Evolutionary conservation across 2,113 vertebrate genomes (phyloP).

Genomic region (Mixornis gularis): DNA sequence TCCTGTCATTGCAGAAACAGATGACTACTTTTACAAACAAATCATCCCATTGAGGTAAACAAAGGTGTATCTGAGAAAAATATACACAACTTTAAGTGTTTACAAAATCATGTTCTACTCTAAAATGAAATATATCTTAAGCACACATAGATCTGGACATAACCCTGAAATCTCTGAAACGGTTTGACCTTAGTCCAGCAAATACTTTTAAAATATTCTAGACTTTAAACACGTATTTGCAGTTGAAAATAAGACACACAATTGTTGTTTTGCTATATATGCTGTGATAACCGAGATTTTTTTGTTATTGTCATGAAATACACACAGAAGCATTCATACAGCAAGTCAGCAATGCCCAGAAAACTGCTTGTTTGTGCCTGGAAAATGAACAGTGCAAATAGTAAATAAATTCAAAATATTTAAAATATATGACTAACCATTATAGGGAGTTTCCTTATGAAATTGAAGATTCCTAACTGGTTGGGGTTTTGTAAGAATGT

Average conservation of each 20-base stretch:
- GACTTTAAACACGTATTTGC: background rate
- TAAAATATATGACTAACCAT: background rate
- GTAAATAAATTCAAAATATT: background rate
- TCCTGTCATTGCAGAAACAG: background rate
- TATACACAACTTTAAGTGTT: background rate
- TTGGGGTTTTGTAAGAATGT: background rate
- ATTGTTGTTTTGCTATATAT: background rate
- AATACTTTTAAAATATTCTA: background rate
- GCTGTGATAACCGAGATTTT: background rate
- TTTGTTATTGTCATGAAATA: background rate
- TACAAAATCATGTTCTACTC: background rate
- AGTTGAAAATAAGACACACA: background rate
- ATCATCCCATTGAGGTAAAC: background rate
- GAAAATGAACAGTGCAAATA: background rate
- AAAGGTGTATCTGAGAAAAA: background rate
- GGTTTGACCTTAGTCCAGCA: background rate
- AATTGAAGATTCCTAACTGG: background rate
- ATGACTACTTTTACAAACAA: background rate
- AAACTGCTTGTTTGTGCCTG: background rate
- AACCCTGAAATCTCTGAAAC: background rate
- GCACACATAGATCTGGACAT: background rate
- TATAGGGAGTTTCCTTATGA: background rate
- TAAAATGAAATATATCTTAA: background rate
- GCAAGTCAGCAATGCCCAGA: background rate
- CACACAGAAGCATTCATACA: background rate